Evolutionary conservation across 2,113 vertebrate species (phyloP).

Genomic region (Labeo rohita): DNA sequence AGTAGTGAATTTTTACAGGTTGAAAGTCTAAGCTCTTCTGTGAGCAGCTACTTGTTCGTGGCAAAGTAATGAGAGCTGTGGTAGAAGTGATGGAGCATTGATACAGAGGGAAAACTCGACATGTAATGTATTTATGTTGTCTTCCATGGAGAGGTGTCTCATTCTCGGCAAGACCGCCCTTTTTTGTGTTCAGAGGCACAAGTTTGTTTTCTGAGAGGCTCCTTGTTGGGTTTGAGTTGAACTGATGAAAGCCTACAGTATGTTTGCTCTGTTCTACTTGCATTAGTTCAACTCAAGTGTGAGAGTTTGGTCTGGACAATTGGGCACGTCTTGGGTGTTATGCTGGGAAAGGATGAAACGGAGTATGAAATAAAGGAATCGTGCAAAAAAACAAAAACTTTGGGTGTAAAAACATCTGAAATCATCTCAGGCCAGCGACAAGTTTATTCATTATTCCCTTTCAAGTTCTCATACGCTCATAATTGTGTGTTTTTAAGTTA

Average conservation of each 20-base stretch:
- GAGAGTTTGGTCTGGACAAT: slow-evolving; percentile 40
- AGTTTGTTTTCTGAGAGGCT: slow-evolving; percentile 34
- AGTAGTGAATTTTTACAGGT: slow-evolving; percentile 47
- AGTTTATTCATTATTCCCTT: background rate
- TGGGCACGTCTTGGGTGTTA: background rate
- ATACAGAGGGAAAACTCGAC: slow-evolving; percentile 7
- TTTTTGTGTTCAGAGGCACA: background rate
- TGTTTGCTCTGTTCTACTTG: slow-evolving; percentile 31
- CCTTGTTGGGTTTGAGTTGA: slow-evolving; percentile 21
- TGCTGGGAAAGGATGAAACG: slow-evolving; percentile 33
- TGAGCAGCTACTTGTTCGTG: slow-evolving; percentile 26
- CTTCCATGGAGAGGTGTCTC: slow-evolving; percentile 7
- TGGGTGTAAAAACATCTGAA: background rate
- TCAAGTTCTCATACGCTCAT: background rate
- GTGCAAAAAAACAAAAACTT: background rate
- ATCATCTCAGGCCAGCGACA: background rate
- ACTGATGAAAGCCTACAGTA: slow-evolving; percentile 28
- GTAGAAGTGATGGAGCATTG: slow-evolving; percentile 39
- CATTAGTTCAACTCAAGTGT: slow-evolving; percentile 38
- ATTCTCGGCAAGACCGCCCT: background rate
- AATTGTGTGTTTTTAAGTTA: slow-evolving; percentile 20
- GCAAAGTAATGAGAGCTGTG: slow-evolving; percentile 47
- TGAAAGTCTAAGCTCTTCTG: slow-evolving; percentile 26
- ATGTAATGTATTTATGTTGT: slow-evolving; percentile 17
- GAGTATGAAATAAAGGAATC: background rate